These are phyloP conservation scores for Steinernema scapterisci DNA, from an alignment of 2,888 invertebrate species.

Conservation along the genomic window DNA sequence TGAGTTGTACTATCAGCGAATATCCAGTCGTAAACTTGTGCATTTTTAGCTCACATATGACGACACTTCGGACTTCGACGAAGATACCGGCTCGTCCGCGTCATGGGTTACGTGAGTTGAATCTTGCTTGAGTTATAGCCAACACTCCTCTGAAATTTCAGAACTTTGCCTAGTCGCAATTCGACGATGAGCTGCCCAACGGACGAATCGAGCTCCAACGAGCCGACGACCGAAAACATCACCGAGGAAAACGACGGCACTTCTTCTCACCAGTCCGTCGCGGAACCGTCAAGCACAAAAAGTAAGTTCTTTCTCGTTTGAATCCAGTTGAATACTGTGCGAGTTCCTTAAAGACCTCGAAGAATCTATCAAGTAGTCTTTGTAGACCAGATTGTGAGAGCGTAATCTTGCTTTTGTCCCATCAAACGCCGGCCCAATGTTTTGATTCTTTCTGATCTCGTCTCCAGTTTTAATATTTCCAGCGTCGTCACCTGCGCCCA, in stretches of 20 bases:
- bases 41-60: background rate
- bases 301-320: background rate
- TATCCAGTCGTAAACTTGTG: background rate
- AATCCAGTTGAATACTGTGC: no score
- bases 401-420: no score
- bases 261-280: background rate
- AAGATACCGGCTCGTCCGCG: background rate
- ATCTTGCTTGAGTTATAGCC: no score
- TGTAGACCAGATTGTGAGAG: no score
- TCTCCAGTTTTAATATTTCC: background rate
- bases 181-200: constrained; percentile 27
- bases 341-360: no score
- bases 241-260: background rate
- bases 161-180: constrained; percentile 10
- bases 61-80: background rate
- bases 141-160: background rate
- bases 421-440: no score
- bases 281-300: background rate
- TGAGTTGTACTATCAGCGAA: background rate
- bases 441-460: no score
- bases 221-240: background rate
- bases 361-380: no score
- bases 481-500: background rate
- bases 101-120: constrained; percentile 25
- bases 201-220: background rate